Evolutionary conservation across 2,888 invertebrate species (phyloP), one percentile per base, ranked within the genome.

Genomic region (Andrena dorsata): DNA sequence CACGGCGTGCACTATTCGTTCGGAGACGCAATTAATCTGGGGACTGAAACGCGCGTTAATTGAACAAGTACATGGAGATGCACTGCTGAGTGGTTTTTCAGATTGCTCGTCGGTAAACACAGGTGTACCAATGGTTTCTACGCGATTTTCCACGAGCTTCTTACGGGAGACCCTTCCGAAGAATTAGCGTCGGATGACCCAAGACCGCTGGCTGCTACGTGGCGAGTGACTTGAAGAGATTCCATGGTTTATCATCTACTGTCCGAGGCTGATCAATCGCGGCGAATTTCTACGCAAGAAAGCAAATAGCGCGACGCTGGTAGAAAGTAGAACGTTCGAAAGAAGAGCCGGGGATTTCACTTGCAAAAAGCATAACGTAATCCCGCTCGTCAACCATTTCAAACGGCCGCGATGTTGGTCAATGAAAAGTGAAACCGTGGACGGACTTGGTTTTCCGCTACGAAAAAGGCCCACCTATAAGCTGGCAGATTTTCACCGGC

Each of bases 251-350:
- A 58, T 71, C 28, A 49, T 61, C 35, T 20, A 32, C 56, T 6
- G 8, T 20, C 13, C 30, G n/a, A 3, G 35, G 16, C 26, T 30
- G 53, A 69, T 51, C 30, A 8, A 51, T 70, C 13, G 35, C 26
- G 49, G 10, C 28, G 41, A 68, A 32, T 56, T 77, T 77, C 68
- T 68, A 58, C 53, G 69, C 66, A 70, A 72, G 77, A 73, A 78
- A 81, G 78, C 49, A 85, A 82, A 82, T 64, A 74, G 70, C 74
- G 58, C 49, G 30, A 56, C 58, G 51, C 30, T n/a, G 60, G 2
- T 83, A 75, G 86, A 83, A 85, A 85, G 80, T 85, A 63, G 86
- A 85, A 80, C 86, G 83, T 58, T 58, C 66, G 58, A 70, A 56
- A 41, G 72, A 71, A 58, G 80, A 83, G 76, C 53, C 53, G 58